phyloP scores from a whole-genome alignment of 2,888 invertebrate species.

The Agrenia bidenticulata region DNA sequence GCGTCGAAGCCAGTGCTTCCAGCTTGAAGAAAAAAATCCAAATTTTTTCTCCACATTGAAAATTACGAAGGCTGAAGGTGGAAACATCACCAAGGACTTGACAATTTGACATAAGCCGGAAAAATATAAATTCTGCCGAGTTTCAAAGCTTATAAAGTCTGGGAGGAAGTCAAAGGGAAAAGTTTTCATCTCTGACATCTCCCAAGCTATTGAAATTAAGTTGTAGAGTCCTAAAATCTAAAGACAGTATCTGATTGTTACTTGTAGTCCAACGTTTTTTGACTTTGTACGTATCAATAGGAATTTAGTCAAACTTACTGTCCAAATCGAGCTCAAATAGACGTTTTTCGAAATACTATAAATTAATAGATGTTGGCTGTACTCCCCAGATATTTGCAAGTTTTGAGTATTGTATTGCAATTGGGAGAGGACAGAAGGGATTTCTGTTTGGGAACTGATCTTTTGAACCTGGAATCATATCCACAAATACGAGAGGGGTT shows the following conservation, averaged over 20 bases:
- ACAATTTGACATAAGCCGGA: background rate
- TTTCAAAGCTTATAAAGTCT: too few species aligned
- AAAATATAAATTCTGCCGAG: background rate
- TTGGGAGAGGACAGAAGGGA: background rate
- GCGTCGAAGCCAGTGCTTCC: background rate
- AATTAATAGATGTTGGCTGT: background rate
- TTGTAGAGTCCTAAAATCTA: too few species aligned
- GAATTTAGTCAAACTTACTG: background rate
- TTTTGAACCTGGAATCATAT: too few species aligned
- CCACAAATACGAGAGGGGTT: too few species aligned
- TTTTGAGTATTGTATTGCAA: background rate
- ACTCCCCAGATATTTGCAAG: background rate
- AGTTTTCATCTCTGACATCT: too few species aligned
- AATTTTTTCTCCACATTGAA: background rate
- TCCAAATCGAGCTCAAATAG: background rate
- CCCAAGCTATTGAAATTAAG: too few species aligned
- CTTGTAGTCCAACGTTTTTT: too few species aligned
- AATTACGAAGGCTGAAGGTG: too few species aligned
- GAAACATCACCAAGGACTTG: background rate
- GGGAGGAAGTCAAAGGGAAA: too few species aligned
- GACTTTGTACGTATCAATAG: too few species aligned
- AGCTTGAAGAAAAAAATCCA: background rate
- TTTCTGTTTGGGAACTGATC: background rate
- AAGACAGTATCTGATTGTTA: too few species aligned
- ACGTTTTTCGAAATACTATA: background rate